Conservation (phyloP, 2,888 invertebrate species). For the Andrena haemorrhoa region DNA sequence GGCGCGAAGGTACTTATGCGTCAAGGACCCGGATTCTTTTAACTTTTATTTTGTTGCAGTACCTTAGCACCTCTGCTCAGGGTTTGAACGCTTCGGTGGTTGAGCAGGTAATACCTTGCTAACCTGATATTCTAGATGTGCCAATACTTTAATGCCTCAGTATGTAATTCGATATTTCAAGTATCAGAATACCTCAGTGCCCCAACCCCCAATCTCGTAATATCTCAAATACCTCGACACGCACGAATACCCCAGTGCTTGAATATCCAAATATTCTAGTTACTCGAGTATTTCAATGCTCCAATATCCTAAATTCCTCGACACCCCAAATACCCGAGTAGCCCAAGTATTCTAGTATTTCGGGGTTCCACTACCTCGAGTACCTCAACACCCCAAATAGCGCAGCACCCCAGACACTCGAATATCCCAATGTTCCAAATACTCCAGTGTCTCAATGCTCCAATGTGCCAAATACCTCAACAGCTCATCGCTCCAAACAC, state of each 20-base stretch:
- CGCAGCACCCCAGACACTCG: neutral
- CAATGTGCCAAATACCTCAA: neutral
- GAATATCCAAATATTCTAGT: no score
- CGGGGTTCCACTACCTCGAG: neutral
- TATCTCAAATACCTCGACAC: neutral
- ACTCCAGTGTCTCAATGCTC: neutral
- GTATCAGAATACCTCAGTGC: neutral
- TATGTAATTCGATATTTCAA: neutral
- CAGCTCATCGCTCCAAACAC: neutral
- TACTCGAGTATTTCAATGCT: no score
- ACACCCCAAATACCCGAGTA: neutral
- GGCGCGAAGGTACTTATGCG: neutral
- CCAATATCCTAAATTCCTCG: no score
- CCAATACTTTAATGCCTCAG: no score
- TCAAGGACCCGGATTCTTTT: neutral
- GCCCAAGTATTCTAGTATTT: neutral
- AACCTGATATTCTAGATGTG: no score
- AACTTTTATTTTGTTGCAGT: no score
- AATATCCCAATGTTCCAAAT: neutral
- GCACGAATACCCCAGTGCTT: no score
- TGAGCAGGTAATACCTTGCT: neutral
- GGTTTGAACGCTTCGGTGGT: neutral
- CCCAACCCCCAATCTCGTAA: neutral
- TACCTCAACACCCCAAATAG: neutral
- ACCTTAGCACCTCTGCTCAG: no score